Conservation (phyloP, 2,888 invertebrate species). For the Iselma pallidipennis region DNA sequence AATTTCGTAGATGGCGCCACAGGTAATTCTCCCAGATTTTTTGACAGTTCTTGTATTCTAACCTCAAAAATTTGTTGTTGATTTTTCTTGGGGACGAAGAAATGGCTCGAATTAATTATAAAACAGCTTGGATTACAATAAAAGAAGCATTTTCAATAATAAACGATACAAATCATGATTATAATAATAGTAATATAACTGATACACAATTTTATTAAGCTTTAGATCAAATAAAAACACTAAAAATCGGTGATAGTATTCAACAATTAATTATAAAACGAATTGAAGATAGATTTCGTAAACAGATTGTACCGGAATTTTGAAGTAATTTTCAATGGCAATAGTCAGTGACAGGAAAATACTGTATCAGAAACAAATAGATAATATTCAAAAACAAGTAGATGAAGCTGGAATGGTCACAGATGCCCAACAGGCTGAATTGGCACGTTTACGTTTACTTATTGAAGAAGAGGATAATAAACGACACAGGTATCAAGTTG, state of each 20-base stretch:
- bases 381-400: constrained; percentile 64
- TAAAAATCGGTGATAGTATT: constrained; percentile 48
- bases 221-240: constrained; percentile 45
- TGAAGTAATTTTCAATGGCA: constrained; percentile 87
- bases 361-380: constrained; percentile 78
- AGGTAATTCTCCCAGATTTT: no score
- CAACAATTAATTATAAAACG: constrained; percentile 56
- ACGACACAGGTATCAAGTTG: constrained; percentile 78
- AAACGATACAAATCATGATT: constrained; percentile 31
- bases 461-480: constrained; percentile 89
- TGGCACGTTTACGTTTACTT: constrained; percentile 72
- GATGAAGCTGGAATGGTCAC: constrained; percentile 73
- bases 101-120: constrained; percentile 23
- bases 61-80: background rate
- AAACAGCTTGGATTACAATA: constrained; percentile 39
- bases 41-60: no score
- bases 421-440: constrained; percentile 73
- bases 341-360: constrained; percentile 89
- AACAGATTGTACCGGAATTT: constrained; percentile 65
- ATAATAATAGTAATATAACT: background rate
- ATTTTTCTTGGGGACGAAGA: background rate
- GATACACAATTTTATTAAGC: constrained; percentile 51
- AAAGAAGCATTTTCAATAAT: constrained; percentile 47
- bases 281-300: constrained; percentile 65
- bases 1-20: no score